Percentiles rank a stretch among this genome's conserved stretches.
Evolutionary conservation across 2,888 invertebrate genomes (phyloP).

Genomic region (Yponomeuta evonymella): DNA sequence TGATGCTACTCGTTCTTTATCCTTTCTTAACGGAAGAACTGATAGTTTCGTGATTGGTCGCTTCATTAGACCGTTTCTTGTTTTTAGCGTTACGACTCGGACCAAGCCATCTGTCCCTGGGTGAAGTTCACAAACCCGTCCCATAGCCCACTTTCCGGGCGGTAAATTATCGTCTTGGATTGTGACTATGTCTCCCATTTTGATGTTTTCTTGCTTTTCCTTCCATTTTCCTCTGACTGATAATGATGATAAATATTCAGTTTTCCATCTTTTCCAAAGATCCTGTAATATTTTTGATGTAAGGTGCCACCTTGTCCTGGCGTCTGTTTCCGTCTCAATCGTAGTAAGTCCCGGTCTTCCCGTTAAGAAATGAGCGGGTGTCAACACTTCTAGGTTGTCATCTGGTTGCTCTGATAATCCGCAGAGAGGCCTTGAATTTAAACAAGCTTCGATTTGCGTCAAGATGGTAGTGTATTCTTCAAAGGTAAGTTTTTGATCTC

Average conservation of each 20-base stretch:
- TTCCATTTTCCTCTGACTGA: neutral
- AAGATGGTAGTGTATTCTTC: slow-evolving; percentile 24
- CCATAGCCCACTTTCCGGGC: too few species aligned
- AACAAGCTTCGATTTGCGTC: slow-evolving; percentile 24
- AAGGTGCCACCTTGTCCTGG: slow-evolving; percentile 13
- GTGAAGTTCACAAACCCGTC: too few species aligned
- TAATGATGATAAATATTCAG: slow-evolving; percentile 19
- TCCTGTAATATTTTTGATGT: slow-evolving; percentile 19
- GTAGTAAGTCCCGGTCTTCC: slow-evolving; percentile 22
- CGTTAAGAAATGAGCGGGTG: slow-evolving; percentile 27
- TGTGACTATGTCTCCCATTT: neutral
- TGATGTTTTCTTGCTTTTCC: neutral
- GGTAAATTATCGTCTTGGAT: neutral
- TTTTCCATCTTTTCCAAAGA: slow-evolving; percentile 19
- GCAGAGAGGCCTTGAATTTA: slow-evolving; percentile 25
- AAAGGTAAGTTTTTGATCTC: slow-evolving; percentile 21
- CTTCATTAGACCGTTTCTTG: too few species aligned
- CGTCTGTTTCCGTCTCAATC: neutral
- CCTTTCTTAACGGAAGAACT: too few species aligned
- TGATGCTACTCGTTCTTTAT: too few species aligned
- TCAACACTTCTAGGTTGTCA: slow-evolving; percentile 23
- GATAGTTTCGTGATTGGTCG: too few species aligned
- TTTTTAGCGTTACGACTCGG: too few species aligned
- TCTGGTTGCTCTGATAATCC: slow-evolving; percentile 24
- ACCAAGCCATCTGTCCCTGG: too few species aligned